Base-by-base conservation (phyloP, 2,797 vertebrate species). In the Poeciliopsis gracilis region DNA sequence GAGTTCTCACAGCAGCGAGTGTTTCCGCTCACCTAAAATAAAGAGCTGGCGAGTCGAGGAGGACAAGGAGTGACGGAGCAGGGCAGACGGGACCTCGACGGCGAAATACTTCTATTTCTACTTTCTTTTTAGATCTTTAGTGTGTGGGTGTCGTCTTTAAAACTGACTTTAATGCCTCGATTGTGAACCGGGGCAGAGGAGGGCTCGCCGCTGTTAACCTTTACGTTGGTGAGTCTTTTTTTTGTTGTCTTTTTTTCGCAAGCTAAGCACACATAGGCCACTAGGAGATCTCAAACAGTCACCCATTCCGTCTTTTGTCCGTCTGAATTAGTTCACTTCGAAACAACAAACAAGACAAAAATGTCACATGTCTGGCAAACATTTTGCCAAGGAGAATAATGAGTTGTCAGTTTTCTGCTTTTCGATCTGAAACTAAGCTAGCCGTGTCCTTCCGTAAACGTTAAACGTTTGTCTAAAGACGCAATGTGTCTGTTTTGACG, bases 181-280 rank as follows among this genome's bases (percentile, higher is more conserved):
- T 71, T 89, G 93, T 94, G 92, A 94, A 81, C 15, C 47, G 43
- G 30, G 46, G 72, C 84, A 90, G 93, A 91, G 92, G 90, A 88
- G 92, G 92, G 84, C 91, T 92, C 84, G 82, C 87, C 75, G 87
- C 88, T 90, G 87, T 76, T 90, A 88, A 93, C 91, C 93, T 93
- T 93, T 90, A 87, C 89, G 87, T 92, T 86, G 94, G 94, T 95
- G 89, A 95, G 95, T 94, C 75, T 77, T 57, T 79, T 81, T 84
- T 82, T 75, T 28, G 47, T 33, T 49, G 1, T 55, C 4, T 43
- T 46, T 87, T 83, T 83, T 82, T 77, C 86, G 84, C 87, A 71
- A 93, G 89, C 92, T 89, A 89, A 93, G 86, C 90, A 85, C 72
- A 79, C 78, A 90, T 46, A 90, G 90, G 90, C 91, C 91, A 93